These are phyloP conservation scores for Scaptomyza reducta DNA, from an alignment of 2,888 invertebrate species.

Conservation along the genomic window DNA sequence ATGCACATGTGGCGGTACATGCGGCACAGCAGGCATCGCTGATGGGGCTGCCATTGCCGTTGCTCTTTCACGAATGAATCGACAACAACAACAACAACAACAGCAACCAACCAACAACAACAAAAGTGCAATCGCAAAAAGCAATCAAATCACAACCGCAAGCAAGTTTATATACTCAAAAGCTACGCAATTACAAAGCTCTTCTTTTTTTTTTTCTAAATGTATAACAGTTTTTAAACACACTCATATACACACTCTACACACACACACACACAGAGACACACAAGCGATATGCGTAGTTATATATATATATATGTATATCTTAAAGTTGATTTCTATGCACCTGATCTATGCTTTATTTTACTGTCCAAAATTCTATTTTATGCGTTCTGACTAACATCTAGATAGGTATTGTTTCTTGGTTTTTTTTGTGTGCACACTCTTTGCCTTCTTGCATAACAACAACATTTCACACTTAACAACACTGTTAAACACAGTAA, in stretches of 20 bases:
- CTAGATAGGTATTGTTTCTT: constrained; percentile 27
- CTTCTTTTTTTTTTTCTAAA: constrained; percentile 61
- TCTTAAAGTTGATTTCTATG: constrained; percentile 53
- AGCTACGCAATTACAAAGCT: constrained; percentile 71
- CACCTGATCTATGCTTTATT: constrained; percentile 44
- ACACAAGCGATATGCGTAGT: constrained; percentile 56
- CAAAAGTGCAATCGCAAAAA: constrained; percentile 35
- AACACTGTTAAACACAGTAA: constrained; percentile 20
- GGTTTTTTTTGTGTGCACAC: constrained; percentile 26
- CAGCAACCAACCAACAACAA: constrained; percentile 27
- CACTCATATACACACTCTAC: constrained; percentile 16
- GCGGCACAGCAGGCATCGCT: constrained; percentile 66
- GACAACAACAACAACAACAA: constrained; percentile 9
- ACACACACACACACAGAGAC: constrained; percentile 35
- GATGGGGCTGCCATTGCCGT: constrained; percentile 82
- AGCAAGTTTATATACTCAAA: constrained; percentile 69
- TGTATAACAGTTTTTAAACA: constrained; percentile 76
- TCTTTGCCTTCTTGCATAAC: constrained; percentile 36
- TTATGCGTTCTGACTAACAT: too few relatives aligned
- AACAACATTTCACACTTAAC: constrained; percentile 18
- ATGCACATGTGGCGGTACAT: constrained; percentile 84
- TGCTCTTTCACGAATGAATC: constrained; percentile 81
- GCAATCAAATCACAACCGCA: constrained; percentile 52
- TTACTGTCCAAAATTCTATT: constrained; percentile 19
- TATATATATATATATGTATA: constrained; percentile 16